These are phyloP conservation scores for Saturnia japonica DNA, from an alignment of 2,888 invertebrate genomes.

Conservation along the genomic window DNA sequence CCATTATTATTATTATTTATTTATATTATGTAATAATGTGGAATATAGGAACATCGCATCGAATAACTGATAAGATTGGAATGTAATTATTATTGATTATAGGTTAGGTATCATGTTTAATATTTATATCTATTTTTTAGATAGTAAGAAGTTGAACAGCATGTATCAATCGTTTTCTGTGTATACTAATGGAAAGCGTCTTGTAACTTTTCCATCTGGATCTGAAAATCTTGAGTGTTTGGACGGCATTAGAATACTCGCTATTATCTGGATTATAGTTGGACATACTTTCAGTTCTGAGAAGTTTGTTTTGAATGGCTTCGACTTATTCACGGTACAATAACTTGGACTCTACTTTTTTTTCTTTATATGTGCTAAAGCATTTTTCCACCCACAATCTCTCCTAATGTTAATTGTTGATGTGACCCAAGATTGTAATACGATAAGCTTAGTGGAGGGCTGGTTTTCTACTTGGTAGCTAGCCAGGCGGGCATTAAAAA, in stretches of 20 bases:
- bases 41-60: not conserved
- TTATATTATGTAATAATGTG: too few relatives aligned
- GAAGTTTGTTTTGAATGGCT: conserved; percentile 30
- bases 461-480: too few relatives aligned
- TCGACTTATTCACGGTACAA: conserved; percentile 30
- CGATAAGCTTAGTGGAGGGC: too few relatives aligned
- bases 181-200: conserved; percentile 56
- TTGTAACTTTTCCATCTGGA: conserved; percentile 46
- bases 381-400: too few relatives aligned
- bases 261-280: conserved; percentile 68
- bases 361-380: too few relatives aligned
- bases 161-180: conserved; percentile 42
- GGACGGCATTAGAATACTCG: conserved; percentile 63
- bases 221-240: conserved; percentile 56
- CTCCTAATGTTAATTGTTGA: too few relatives aligned
- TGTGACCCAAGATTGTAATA: too few relatives aligned
- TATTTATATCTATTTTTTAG: conserved; percentile 31
- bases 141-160: conserved; percentile 34
- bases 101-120: not conserved
- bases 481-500: not conserved
- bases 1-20: too few relatives aligned
- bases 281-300: conserved; percentile 49
- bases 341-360: not conserved
- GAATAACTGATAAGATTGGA: not conserved
- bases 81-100: not conserved